Evolutionary conservation across 2,797 vertebrate genomes (phyloP).

Genomic region (Taenioides sp.): DNA sequence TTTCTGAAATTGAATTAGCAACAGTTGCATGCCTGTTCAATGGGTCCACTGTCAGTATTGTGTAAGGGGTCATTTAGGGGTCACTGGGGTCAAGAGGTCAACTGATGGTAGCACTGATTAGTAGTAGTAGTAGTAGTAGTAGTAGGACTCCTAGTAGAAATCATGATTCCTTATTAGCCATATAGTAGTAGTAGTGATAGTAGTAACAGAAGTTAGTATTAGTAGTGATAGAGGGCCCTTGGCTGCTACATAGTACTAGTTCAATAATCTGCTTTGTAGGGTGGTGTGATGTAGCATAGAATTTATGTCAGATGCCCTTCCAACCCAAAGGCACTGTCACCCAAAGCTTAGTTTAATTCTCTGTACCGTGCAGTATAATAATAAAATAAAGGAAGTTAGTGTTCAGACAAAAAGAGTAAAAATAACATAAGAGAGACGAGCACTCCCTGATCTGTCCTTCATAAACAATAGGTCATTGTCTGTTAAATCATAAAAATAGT

Average conservation of each 20-base stretch:
- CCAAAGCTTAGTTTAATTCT: too few species aligned
- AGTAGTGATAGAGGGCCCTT: too few species aligned
- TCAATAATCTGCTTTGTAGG: too few species aligned
- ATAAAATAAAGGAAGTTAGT: background rate
- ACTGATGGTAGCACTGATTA: too few species aligned
- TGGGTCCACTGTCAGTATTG: background rate
- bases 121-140: too few species aligned
- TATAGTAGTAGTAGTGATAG: background rate
- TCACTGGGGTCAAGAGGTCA: background rate
- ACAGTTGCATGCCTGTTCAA: background rate
- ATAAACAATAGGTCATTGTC: constrained; percentile 9
- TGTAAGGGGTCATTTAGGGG: background rate
- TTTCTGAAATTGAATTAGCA: background rate
- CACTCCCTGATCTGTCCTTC: background rate
- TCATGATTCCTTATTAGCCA: background rate
- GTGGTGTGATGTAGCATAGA: too few species aligned
- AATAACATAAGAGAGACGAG: background rate
- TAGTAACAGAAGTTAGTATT: background rate
- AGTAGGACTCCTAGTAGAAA: too few species aligned
- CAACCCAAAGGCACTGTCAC: too few species aligned
- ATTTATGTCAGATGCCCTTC: too few species aligned
- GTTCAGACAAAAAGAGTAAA: background rate
- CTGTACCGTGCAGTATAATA: too few species aligned
- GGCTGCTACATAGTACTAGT: too few species aligned
- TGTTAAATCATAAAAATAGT: background rate